phyloP scores from a whole-genome alignment of 2,113 vertebrate genomes.

The Amblyornis subalaris region DNA sequence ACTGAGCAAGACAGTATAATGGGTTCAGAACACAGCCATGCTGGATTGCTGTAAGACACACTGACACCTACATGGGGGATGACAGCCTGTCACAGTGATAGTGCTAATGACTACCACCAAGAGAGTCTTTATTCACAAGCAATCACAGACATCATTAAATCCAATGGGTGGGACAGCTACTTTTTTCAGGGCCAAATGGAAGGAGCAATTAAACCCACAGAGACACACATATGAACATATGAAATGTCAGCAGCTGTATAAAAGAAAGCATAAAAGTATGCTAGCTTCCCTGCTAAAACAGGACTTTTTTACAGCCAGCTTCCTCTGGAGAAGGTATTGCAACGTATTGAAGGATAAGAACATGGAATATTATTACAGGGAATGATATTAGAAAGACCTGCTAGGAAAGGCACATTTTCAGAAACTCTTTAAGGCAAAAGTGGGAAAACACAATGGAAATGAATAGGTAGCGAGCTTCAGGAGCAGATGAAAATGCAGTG shows the following conservation, averaged over 20 bases:
- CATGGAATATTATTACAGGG: background rate
- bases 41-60: background rate
- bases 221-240: background rate
- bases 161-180: background rate
- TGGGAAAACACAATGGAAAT: background rate
- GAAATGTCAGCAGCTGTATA: background rate
- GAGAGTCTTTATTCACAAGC: background rate
- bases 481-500: background rate
- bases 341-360: background rate
- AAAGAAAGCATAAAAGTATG: background rate
- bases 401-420: background rate
- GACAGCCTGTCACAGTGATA: background rate
- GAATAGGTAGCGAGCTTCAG: background rate
- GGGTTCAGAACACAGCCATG: background rate
- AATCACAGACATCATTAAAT: conserved; percentile 33
- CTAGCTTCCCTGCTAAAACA: background rate
- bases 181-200: background rate
- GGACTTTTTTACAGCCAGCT: background rate
- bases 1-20: background rate
- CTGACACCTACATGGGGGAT: background rate
- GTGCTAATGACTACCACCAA: background rate
- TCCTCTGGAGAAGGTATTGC: background rate
- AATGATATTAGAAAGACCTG: background rate
- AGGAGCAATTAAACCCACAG: background rate
- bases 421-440: background rate